These are phyloP conservation scores for Leucoma salicis DNA, from an alignment of 2,888 invertebrate species.

Conservation along the genomic window DNA sequence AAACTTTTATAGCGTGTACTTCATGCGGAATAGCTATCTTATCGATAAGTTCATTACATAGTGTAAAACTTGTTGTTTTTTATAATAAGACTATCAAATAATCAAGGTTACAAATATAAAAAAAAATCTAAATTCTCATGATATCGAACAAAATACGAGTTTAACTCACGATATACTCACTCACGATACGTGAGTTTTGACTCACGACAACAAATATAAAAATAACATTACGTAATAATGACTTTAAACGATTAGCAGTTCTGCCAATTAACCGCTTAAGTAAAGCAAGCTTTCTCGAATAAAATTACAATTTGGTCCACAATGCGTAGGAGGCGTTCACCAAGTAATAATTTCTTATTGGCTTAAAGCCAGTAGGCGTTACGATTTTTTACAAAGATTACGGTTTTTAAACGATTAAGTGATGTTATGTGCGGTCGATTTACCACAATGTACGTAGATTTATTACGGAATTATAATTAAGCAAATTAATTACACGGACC, in stretches of 20 bases:
- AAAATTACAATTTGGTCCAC: slow-evolving; percentile 12
- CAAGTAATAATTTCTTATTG: slow-evolving; percentile 8
- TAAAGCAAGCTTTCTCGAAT: slow-evolving; percentile 10
- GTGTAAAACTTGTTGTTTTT: no score
- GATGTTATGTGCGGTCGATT: neutral
- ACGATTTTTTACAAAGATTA: slow-evolving; percentile 10
- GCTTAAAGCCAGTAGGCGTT: slow-evolving; percentile 7
- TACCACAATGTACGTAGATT: neutral
- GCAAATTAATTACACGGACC: neutral
- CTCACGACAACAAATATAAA: no score
- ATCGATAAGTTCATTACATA: no score
- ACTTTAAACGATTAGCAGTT: slow-evolving; percentile 4
- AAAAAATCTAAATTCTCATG: no score
- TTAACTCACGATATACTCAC: no score
- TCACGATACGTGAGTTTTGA: no score
- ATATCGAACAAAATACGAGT: no score
- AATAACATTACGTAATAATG: no score
- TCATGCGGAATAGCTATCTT: no score
- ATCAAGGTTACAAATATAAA: no score
- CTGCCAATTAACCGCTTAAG: slow-evolving; percentile 3
- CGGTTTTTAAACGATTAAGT: neutral
- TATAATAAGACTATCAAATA: no score
- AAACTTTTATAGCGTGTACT: no score
- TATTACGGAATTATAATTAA: slow-evolving; percentile 1
- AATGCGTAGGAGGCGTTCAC: slow-evolving; percentile 6